phyloP scores from a whole-genome alignment of 2,113 vertebrate genomes.

The Sinosuthora webbiana region DNA sequence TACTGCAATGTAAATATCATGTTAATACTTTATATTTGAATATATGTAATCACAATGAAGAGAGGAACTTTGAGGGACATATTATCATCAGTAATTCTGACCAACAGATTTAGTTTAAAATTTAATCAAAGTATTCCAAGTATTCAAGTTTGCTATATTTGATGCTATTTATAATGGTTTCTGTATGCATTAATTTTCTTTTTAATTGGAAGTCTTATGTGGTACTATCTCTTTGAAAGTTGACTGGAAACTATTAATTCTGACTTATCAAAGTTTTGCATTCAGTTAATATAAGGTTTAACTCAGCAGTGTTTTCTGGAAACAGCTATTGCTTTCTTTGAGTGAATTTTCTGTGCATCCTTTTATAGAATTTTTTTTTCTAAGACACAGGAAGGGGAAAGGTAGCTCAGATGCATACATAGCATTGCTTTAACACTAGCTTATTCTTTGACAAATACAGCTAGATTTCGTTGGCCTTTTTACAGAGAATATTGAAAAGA shows the following conservation, averaged over 20 bases:
- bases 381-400: background rate
- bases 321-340: background rate
- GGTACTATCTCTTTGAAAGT: constrained; percentile 37
- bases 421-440: background rate
- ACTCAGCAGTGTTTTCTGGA: background rate
- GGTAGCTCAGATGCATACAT: background rate
- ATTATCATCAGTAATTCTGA: background rate
- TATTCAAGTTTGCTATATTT: background rate
- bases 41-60: background rate
- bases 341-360: background rate
- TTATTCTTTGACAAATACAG: background rate
- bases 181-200: constrained; percentile 45
- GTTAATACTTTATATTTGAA: background rate
- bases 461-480: background rate
- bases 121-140: constrained; percentile 37
- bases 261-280: constrained; percentile 9
- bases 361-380: background rate
- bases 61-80: background rate
- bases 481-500: background rate
- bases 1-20: background rate
- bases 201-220: constrained; percentile 28
- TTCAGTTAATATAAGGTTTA: background rate
- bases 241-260: constrained; percentile 38
- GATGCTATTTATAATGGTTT: constrained; percentile 33
- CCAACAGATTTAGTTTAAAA: constrained; percentile 34